Evolutionary conservation across 1,140 invertebrate genomes (phyloP).

Genomic region (Magallana ariakensis): DNA sequence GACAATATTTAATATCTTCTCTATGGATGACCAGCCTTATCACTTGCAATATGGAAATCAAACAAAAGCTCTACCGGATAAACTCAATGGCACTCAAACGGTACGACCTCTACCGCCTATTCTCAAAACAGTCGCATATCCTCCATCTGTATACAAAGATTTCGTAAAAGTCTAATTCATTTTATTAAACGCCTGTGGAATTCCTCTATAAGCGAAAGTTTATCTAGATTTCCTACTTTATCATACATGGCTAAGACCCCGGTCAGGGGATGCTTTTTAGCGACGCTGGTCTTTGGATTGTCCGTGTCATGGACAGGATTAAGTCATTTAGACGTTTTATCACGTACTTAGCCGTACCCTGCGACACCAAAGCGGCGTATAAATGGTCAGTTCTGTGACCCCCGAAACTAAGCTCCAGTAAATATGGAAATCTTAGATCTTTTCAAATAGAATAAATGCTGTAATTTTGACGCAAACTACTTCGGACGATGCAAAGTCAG

Average conservation of each 20-base stretch:
- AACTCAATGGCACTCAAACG: neutral
- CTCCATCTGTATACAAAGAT: neutral
- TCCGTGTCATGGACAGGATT: neutral
- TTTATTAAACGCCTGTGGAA: neutral
- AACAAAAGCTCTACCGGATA: neutral
- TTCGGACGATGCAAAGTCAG: too few species aligned
- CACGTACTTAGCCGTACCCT: neutral
- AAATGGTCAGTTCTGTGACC: too few species aligned
- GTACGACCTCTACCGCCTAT: neutral
- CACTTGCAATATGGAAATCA: conserved; percentile 12
- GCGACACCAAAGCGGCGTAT: neutral
- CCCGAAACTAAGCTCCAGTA: too few species aligned
- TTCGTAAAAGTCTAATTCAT: neutral
- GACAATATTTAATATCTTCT: conserved; percentile 7
- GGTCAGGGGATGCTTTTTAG: neutral
- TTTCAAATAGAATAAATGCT: too few species aligned
- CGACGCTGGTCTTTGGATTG: neutral
- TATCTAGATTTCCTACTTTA: neutral
- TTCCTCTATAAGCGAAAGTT: neutral
- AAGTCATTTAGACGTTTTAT: conserved; percentile 15
- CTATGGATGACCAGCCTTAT: neutral
- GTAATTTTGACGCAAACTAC: too few species aligned
- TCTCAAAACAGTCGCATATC: neutral
- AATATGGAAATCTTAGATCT: too few species aligned
- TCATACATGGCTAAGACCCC: neutral